These are phyloP conservation scores for Drosophila subquinaria DNA, from an alignment of 2,888 invertebrate species.

Conservation along the genomic window DNA sequence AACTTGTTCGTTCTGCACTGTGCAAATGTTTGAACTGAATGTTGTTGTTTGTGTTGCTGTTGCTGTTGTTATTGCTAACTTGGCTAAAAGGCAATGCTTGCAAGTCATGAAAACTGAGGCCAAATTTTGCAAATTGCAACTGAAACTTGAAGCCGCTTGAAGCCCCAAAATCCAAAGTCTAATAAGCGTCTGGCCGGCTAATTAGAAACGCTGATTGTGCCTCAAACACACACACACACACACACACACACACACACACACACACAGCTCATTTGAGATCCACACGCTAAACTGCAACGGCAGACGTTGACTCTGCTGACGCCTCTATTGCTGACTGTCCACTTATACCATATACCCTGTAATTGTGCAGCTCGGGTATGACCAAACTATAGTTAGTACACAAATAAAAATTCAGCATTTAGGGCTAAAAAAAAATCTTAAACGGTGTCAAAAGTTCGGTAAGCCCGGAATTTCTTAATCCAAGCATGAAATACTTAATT, in stretches of 20 bases:
- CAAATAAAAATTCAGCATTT: too few species aligned
- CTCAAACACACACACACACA: conserved; percentile 30
- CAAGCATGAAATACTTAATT: too few species aligned
- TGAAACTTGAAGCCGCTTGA: conserved; percentile 54
- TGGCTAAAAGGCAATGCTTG: background rate
- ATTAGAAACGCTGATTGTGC: conserved; percentile 66
- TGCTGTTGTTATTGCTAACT: conserved; percentile 9
- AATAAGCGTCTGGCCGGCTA: conserved; percentile 72
- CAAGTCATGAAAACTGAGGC: conserved; percentile 4
- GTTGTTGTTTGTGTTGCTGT: conserved; percentile 10
- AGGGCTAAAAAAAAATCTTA: too few species aligned
- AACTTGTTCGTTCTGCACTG: conserved; percentile 62
- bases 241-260: conserved; percentile 14
- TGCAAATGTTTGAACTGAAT: conserved; percentile 63
- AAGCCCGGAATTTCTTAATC: too few species aligned
- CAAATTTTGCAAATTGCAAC: conserved; percentile 29
- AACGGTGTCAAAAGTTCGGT: too few species aligned
- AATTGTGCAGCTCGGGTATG: background rate
- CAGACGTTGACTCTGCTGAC: conserved; percentile 32
- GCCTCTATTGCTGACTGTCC: conserved; percentile 22
- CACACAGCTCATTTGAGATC: conserved; percentile 27
- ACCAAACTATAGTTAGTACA: background rate
- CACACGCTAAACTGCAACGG: conserved; percentile 47
- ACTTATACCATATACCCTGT: conserved; percentile 13
- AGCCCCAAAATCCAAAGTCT: conserved; percentile 60